These are phyloP conservation scores for Hydractinia symbiolongicarpus DNA, from an alignment of 30 jellyfish, hydroid and myxozoan genomes.

Conservation along the genomic window DNA sequence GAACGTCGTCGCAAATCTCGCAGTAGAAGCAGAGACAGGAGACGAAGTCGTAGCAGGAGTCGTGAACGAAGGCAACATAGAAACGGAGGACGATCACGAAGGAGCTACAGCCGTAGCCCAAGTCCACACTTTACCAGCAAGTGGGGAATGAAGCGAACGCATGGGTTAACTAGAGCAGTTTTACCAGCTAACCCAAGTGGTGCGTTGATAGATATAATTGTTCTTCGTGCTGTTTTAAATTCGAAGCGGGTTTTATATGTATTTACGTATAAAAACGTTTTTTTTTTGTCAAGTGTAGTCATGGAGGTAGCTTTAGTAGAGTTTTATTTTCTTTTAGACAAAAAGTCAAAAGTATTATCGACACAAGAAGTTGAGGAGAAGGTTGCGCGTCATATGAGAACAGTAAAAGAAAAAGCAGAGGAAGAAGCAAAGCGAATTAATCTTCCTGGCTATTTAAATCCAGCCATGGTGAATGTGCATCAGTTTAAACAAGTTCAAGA, in stretches of 20 bases:
- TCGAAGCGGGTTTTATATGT: not conserved
- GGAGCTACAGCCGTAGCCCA: slow-evolving; percentile 62
- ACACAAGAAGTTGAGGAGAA: slow-evolving; percentile 87
- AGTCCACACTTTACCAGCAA: slow-evolving; percentile 42
- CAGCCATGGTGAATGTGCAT: slow-evolving; percentile 89
- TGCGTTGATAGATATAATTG: not conserved
- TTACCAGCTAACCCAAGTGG: slow-evolving; percentile 22
- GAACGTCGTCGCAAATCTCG: slow-evolving; percentile 24
- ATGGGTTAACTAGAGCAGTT: slow-evolving; percentile 85
- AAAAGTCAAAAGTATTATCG: slow-evolving; percentile 46
- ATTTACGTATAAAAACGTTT: no score
- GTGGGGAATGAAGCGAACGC: slow-evolving; percentile 25
- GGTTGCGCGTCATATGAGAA: slow-evolving; percentile 57
- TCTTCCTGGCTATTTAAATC: slow-evolving; percentile 84
- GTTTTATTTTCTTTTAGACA: slow-evolving; percentile 37
- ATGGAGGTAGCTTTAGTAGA: no score
- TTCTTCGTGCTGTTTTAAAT: not conserved
- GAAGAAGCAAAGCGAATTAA: slow-evolving; percentile 78
- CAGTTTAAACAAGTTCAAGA: slow-evolving; percentile 93
- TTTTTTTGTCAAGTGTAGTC: no score
- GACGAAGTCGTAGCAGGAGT: slow-evolving; percentile 22
- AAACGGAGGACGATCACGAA: not conserved
- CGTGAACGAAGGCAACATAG: slow-evolving; percentile 24
- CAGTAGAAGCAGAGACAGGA: slow-evolving; percentile 31
- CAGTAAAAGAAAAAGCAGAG: slow-evolving; percentile 64